phyloP scores from a whole-genome alignment of 2,888 invertebrate species.

The Amphimallon solstitiale region DNA sequence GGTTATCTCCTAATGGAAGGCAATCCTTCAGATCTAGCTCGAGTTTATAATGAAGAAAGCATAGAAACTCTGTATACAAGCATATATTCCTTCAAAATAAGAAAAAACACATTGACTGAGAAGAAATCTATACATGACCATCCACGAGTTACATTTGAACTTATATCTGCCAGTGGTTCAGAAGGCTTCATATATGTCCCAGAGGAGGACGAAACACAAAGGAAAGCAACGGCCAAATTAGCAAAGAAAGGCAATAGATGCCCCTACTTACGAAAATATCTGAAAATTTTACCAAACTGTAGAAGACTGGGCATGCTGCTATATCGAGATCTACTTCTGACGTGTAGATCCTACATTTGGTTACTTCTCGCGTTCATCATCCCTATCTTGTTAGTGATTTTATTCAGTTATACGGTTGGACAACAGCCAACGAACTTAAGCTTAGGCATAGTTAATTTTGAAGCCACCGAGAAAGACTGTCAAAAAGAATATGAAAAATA shows the following conservation, averaged over 20 bases:
- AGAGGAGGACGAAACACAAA: not conserved
- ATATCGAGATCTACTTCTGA: slow-evolving; percentile 35
- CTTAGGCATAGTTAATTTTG: slow-evolving; percentile 42
- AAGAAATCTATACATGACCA: slow-evolving; percentile 41
- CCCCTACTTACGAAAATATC: not conserved
- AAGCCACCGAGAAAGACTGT: slow-evolving; percentile 34
- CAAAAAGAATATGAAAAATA: slow-evolving; percentile 8
- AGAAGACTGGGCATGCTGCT: slow-evolving; percentile 31
- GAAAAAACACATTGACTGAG: slow-evolving; percentile 14
- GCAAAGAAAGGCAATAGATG: slow-evolving; percentile 3
- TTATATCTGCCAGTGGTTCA: slow-evolving; percentile 32
- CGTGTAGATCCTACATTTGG: slow-evolving; percentile 36
- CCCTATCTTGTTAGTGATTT: slow-evolving; percentile 38
- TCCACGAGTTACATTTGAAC: slow-evolving; percentile 40
- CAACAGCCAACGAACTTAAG: slow-evolving; percentile 39
- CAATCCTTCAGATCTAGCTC: slow-evolving; percentile 37
- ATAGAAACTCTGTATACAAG: slow-evolving; percentile 41
- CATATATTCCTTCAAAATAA: slow-evolving; percentile 37
- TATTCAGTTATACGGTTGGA: slow-evolving; percentile 42
- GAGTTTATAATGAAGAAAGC: slow-evolving; percentile 34
- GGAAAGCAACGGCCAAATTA: not conserved
- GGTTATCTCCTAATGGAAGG: slow-evolving; percentile 43
- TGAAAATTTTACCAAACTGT: slow-evolving; percentile 30
- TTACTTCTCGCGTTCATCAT: slow-evolving; percentile 37
- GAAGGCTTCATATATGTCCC: slow-evolving; percentile 43